Conservation (phyloP, 2,888 invertebrate genomes). For the Onchidella celtica region DNA sequence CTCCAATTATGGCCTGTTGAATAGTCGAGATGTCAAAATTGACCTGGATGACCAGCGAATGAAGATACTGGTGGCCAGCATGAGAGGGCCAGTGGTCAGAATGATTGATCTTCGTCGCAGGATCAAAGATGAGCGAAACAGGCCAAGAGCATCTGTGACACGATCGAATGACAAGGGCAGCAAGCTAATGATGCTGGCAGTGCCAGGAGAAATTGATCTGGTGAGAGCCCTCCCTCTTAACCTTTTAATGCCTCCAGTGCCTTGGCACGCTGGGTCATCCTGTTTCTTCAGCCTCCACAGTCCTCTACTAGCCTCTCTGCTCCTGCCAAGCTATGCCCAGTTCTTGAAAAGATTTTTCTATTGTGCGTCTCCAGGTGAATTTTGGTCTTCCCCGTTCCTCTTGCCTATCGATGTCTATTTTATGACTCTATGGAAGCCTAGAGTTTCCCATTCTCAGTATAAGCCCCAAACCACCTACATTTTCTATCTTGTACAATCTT, state of each 20-base stretch:
- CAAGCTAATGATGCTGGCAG: conserved; percentile 57
- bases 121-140: neutral
- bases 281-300: too few species aligned
- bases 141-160: conserved; percentile 59
- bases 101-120: conserved; percentile 63
- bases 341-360: too few species aligned
- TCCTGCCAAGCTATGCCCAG: too few species aligned
- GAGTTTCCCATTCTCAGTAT: too few species aligned
- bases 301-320: too few species aligned
- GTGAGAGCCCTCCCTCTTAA: conserved; percentile 55
- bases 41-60: conserved; percentile 60
- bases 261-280: too few species aligned
- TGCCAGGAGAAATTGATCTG: conserved; percentile 64
- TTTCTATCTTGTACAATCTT: too few species aligned
- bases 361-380: neutral
- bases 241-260: too few species aligned
- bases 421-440: too few species aligned
- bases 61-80: conserved; percentile 63
- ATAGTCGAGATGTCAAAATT: conserved; percentile 60
- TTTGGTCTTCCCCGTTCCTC: too few species aligned
- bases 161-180: conserved; percentile 60
- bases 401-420: too few species aligned
- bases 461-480: too few species aligned
- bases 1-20: conserved; percentile 13
- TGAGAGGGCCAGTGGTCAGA: conserved; percentile 59